A percentile compares a stretch with the other conserved stretches of the same genome.
phyloP scores from a whole-genome alignment of 2,888 invertebrate genomes.

The Acronicta leporina region DNA sequence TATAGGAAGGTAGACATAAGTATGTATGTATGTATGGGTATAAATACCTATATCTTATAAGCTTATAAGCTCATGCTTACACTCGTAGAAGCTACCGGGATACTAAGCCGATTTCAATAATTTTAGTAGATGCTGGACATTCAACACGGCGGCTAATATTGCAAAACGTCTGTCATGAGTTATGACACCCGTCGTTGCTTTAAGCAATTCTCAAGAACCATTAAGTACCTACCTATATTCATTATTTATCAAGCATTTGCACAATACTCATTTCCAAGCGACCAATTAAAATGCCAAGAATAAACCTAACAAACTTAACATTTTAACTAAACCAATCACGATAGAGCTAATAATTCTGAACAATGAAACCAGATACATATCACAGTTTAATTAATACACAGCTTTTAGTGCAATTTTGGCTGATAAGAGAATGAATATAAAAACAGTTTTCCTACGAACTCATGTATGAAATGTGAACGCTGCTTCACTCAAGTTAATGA shows the following conservation, averaged over 20 bases:
- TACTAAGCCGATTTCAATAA: conserved; percentile 8
- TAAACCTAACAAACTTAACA: neutral
- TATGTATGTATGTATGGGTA: neutral
- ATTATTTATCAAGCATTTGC: too few relatives aligned
- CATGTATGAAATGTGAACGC: conserved; percentile 35
- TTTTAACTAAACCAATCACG: conserved; percentile 14
- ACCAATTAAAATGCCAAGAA: neutral
- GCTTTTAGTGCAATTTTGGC: conserved; percentile 40
- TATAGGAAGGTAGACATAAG: neutral
- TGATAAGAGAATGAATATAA: conserved; percentile 44
- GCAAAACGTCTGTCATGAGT: conserved; percentile 28
- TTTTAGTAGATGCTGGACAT: conserved; percentile 13
- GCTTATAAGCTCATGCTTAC: neutral
- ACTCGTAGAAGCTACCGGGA: neutral
- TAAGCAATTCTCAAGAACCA: conserved; percentile 7
- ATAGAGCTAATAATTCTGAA: conserved; percentile 20
- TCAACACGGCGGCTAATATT: conserved; percentile 2
- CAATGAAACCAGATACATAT: conserved; percentile 32
- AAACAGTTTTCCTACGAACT: conserved; percentile 42
- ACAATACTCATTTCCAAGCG: too few relatives aligned
- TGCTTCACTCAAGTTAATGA: conserved; percentile 50
- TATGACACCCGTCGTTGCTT: conserved; percentile 32
- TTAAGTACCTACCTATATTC: neutral
- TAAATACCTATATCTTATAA: too few relatives aligned
- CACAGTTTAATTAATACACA: conserved; percentile 38